phyloP scores from a whole-genome alignment of 2,113 vertebrate species.

The Urocolius indicus region DNA sequence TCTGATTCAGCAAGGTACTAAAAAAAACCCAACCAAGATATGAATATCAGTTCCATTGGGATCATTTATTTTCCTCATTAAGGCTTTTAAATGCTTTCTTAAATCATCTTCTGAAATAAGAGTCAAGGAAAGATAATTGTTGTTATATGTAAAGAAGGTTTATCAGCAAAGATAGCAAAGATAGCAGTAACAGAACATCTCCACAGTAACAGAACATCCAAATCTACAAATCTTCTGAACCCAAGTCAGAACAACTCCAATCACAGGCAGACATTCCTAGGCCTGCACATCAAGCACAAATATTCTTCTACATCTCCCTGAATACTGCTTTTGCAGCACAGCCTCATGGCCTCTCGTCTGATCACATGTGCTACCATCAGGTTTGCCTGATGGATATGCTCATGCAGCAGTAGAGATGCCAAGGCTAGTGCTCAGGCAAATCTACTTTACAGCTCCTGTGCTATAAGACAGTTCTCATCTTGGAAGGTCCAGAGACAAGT shows the following conservation, averaged over 20 bases:
- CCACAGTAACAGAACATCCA: neutral
- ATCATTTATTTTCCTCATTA: conserved; percentile 29
- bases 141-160: neutral
- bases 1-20: neutral
- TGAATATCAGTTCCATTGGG: neutral
- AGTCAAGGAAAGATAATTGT: neutral
- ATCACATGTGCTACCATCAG: neutral
- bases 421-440: neutral
- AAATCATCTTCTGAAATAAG: neutral
- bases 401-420: neutral
- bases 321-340: neutral
- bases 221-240: neutral
- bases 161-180: too few relatives aligned
- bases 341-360: neutral
- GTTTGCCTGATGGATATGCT: fast-evolving
- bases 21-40: neutral
- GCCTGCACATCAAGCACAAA: neutral
- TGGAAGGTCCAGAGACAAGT: neutral
- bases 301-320: neutral
- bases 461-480: neutral
- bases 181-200: too few relatives aligned
- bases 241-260: neutral
- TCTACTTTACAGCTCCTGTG: neutral
- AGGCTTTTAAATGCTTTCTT: neutral
- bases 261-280: neutral